Evolutionary conservation across 2,888 invertebrate genomes (phyloP).

Genomic region (Chymomyza caudatula): DNA sequence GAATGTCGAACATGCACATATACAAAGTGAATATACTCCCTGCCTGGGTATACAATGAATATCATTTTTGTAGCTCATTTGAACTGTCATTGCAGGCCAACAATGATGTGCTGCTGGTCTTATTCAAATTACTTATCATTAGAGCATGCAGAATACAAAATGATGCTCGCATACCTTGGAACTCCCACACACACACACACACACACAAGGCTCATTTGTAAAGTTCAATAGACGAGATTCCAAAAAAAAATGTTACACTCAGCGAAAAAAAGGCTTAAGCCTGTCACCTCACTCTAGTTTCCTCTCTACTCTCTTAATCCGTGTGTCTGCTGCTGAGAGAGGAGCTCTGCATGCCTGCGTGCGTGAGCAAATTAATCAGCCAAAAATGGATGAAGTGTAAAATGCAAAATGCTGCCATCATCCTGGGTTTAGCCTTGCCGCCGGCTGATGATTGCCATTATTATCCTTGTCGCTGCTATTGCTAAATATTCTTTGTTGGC

Average conservation of each 20-base stretch:
- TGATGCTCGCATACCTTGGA: constrained; percentile 10
- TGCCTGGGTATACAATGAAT: not conserved
- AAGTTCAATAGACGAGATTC: constrained; percentile 69
- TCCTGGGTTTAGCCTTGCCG: constrained; percentile 32
- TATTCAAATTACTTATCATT: constrained; percentile 69
- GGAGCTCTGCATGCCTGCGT: constrained; percentile 34
- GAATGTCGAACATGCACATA: too few relatives aligned
- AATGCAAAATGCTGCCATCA: constrained; percentile 50
- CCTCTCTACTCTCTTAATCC: not conserved
- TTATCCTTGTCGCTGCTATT: constrained; percentile 33
- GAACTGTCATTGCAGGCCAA: not conserved
- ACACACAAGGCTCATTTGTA: not conserved
- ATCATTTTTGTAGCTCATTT: not conserved
- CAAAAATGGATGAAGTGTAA: constrained; percentile 33
- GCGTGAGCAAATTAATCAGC: constrained; percentile 70
- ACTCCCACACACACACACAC: not conserved
- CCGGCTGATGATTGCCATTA: constrained; percentile 53
- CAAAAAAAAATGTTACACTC: constrained; percentile 58
- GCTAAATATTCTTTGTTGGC: constrained; percentile 55
- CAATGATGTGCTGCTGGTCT: constrained; percentile 25
- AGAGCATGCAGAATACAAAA: constrained; percentile 52
- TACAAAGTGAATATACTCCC: too few relatives aligned
- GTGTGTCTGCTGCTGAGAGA: not conserved
- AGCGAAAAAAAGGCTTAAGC: constrained; percentile 64
- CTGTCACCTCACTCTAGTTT: not conserved